Conservation (phyloP, 2,888 invertebrate genomes). For the Dolomedes plantarius region DNA sequence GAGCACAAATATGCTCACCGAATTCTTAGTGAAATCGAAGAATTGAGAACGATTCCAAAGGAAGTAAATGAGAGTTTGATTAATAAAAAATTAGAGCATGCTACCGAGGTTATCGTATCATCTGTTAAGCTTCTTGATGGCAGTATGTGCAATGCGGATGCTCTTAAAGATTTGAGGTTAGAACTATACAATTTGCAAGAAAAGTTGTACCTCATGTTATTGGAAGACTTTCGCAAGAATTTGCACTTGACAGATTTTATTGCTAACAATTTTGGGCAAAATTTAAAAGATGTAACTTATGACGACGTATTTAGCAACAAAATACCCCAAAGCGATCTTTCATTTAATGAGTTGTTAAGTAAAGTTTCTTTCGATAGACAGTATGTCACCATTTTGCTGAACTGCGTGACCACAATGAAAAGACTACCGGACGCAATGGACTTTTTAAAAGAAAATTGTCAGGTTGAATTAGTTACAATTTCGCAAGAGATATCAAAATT, state of each 20-base stretch:
- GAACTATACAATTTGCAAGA: constrained; percentile 33
- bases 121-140: constrained; percentile 25
- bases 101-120: constrained; percentile 36
- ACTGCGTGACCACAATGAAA: constrained; percentile 27
- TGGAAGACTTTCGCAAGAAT: constrained; percentile 43
- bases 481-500: constrained; percentile 29
- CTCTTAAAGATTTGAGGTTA: constrained; percentile 25
- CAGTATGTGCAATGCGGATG: constrained; percentile 20
- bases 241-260: constrained; percentile 37
- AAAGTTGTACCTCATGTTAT: constrained; percentile 36
- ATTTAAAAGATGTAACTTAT: not conserved
- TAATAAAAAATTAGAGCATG: constrained; percentile 27
- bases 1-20: constrained; percentile 94
- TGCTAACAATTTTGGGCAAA: not conserved
- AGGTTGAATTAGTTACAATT: constrained; percentile 22
- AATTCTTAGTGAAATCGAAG: constrained; percentile 92
- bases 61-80: constrained; percentile 18
- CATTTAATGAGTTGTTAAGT: not conserved
- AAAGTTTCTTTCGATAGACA: constrained; percentile 18
- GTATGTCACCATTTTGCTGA: constrained; percentile 24
- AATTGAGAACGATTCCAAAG: constrained; percentile 66
- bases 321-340: not conserved
- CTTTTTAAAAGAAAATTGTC: constrained; percentile 44
- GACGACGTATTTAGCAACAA: constrained; percentile 22
- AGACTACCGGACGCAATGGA: constrained; percentile 40